Evolutionary conservation across 1,140 invertebrate genomes (phyloP).

Genomic region (Holotrichia oblita): DNA sequence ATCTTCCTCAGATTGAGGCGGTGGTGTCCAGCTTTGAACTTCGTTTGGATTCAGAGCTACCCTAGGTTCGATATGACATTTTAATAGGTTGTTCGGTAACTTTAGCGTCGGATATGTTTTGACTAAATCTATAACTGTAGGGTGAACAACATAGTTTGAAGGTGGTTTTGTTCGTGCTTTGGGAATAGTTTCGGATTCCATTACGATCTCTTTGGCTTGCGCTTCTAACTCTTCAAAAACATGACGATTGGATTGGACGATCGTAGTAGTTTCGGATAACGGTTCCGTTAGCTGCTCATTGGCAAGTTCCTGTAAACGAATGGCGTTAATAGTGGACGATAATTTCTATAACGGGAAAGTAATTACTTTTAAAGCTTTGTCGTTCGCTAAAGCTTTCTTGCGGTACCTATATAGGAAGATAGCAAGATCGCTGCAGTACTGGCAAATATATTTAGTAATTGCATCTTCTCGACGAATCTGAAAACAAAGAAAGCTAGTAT

Average conservation of each 20-base stretch:
- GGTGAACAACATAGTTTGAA: background rate
- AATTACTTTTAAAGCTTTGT: slow-evolving; percentile 37
- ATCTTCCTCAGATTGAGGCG: too few relatives aligned
- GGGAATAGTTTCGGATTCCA: background rate
- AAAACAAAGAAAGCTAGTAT: background rate
- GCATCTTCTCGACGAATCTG: slow-evolving; percentile 17
- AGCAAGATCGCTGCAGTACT: slow-evolving; percentile 21
- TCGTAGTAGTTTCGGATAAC: background rate
- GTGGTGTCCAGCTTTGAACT: background rate
- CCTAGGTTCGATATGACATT: background rate
- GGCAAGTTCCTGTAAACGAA: slow-evolving; percentile 4
- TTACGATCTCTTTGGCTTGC: background rate
- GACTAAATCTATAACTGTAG: background rate
- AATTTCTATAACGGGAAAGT: background rate
- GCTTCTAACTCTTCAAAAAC: background rate
- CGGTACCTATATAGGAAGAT: slow-evolving; percentile 30
- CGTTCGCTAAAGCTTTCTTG: slow-evolving; percentile 18
- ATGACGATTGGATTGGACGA: background rate
- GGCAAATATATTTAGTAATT: slow-evolving; percentile 34
- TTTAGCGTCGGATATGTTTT: slow-evolving; percentile 2
- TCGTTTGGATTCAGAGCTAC: background rate
- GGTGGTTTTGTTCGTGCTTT: background rate
- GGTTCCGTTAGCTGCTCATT: background rate
- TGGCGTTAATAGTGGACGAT: background rate
- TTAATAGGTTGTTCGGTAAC: background rate